Conservation (phyloP, 2,888 invertebrate species). For the Bugula neritina region DNA sequence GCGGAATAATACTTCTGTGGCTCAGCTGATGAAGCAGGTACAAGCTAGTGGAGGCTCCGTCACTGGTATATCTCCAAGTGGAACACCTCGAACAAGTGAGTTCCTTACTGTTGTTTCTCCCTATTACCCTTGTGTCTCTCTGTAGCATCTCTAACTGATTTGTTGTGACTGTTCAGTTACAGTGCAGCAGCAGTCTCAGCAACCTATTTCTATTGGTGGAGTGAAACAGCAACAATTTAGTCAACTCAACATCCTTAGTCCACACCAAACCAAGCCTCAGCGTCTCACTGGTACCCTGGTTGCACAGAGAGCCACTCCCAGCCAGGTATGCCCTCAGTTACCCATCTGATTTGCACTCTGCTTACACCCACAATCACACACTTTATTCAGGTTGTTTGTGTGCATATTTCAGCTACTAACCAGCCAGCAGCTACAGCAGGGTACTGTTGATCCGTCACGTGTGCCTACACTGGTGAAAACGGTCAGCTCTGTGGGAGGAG, state of each 20-base stretch:
- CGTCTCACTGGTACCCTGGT: conserved; percentile 30
- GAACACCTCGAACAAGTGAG: conserved; percentile 9
- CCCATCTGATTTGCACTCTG: too few relatives aligned
- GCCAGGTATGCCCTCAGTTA: conserved; percentile 12
- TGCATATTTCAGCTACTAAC: conserved; percentile 7
- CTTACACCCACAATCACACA: too few relatives aligned
- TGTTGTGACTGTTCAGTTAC: too few relatives aligned
- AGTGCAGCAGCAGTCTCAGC: conserved; percentile 22
- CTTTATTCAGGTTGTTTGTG: too few relatives aligned
- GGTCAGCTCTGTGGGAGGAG: conserved; percentile 40
- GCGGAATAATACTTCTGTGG: neutral
- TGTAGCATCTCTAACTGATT: too few relatives aligned
- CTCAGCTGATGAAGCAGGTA: conserved; percentile 22
- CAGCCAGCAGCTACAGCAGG: conserved; percentile 52
- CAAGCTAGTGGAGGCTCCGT: conserved; percentile 18
- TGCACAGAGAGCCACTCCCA: conserved; percentile 2
- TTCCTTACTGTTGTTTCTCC: too few relatives aligned
- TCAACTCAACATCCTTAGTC: conserved; percentile 29
- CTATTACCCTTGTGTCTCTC: too few relatives aligned
- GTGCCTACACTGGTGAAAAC: conserved; percentile 65
- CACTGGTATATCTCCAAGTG: conserved; percentile 9
- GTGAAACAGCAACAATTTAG: conserved; percentile 21
- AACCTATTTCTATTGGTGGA: conserved; percentile 19
- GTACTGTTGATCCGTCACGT: conserved; percentile 56
- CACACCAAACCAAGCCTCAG: conserved; percentile 33